Evolutionary conservation across 2,797 vertebrate species (phyloP), one percentile per base, ranked within the genome.

Genomic region (Pseudomugil tenellus): DNA sequence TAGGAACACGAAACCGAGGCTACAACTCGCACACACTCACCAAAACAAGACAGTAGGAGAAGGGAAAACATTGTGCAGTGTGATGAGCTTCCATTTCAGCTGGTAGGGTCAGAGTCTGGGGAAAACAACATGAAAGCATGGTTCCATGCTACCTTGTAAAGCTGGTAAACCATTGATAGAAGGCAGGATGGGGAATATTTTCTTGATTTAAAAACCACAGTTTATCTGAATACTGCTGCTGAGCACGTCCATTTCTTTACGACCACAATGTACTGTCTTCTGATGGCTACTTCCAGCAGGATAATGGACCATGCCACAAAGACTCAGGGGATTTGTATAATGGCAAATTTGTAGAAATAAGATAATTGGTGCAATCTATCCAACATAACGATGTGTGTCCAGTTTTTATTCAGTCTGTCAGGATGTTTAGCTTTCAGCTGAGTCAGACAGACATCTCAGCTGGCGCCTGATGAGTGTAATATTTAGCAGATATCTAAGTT

Each of bases 221-320:
- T 11, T 3, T 14, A 12, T 13, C 37, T 17, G 16, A 17, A 16
- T 37, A 37, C 10, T 14, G 13, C 3, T 37, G 35, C 13, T 37
- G 35, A 37, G 12, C 12, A 37, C 14, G 3, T 39, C 14, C 16
- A 39, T 39, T 16, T 2, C 16, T 16, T 39, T 39, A 39, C 17
- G 14, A 39, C 1, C 14, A 16, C 37, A 16, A 4, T 39, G 37
- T 39, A 39, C 14, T 16, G 67, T 80, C 78, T 74, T 88, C 80
- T 86, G 74, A 87, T 83, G 77, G 77, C 63, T 83, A 79, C 74
- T 79, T 87, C 73, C 73, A 85, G 72, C 66, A 83, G 53, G 52
- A 75, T 70, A 75, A 64, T 0, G 3, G 3, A 0, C 54, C 29
- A 59, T 59, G 69, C 70, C 65, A 72, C 3, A 49, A 60, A 75